Evolutionary conservation across 2,113 vertebrate species (phyloP), one percentile per base, ranked within the genome.

Genomic region (Ptychochromis oligacanthus): DNA sequence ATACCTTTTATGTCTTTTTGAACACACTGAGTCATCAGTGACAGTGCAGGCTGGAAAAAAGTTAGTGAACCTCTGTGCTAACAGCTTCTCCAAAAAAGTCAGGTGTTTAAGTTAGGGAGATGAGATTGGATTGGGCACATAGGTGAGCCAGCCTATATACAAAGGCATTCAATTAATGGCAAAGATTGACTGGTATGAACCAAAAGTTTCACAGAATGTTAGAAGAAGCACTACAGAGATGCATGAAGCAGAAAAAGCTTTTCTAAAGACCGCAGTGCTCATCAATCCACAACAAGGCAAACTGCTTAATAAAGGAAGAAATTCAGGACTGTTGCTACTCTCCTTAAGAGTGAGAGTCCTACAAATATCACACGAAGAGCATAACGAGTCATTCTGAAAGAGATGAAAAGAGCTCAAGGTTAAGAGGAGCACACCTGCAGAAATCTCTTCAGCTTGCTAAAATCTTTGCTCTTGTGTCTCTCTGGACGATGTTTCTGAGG

Each of bases 371-470:
- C 67, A 34, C 67, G 54, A 72, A 54, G 67, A 72, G 46, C 67
- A 72, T 14, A 34, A 72, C 18, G 49, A 72, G 26, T 54, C 67
- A 54, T 54, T 34, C 67, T 72, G 46, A 52, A 54, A 54, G 67
- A 72, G 46, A n/a, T 72, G 67, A 72, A 72, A 54, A 72, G 67
- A n/a, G 6, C 67, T 54, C 67, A 72, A 72, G 67, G 67, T 72
- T 54, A 72, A 72, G 26, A 54, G 0, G 67, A 72, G 31, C 46
- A 31, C 46, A 72, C 67, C 67, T 54, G 46, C 67, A 72, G 1
- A 72, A 64, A 72, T 34, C 26, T 31, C 43, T 18, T n/a, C 67
- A 72, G 46, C 46, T 72, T 28, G 4, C 26, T 5, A 6, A 0
- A 72, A 72, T 52, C 43, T 72, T 72, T 72, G 65, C n/a, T 72